Base-by-base conservation (phyloP, 2,888 invertebrate species). In the Agrotis clavis region DNA sequence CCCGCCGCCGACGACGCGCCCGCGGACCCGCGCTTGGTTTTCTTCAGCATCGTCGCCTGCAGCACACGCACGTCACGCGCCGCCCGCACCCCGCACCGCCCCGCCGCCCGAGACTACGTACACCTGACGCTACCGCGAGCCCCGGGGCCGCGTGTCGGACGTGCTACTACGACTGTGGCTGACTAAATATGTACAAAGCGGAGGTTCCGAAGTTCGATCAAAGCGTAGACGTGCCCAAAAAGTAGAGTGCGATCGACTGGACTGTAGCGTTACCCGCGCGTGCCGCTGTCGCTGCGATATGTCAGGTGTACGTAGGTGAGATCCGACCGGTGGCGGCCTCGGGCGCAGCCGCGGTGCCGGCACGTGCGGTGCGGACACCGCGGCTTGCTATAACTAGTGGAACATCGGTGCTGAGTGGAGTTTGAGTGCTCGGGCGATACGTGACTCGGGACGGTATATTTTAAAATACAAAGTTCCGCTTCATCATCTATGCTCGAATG, bases 1-100 rank as follows among this genome's bases (percentile, higher is more conserved):
- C 91, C 91, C 96, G 97, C 97, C 96, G 97, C 97, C 96, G 97
- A 78, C 83, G 86, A 97, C 97, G 97, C 97, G 91, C 96, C 98
- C 98, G 96, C 98, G 91, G 99, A 98, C 97, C 99, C 99, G 97
- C 99, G 99, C 98, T 99, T 99, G 97, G 98, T 98, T 98, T 99
- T 99, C 98, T 99, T 99, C 98, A 99, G 97, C 99, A 99, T 99
- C 97, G 99, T 99, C 95, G 99, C 99, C 99, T 99, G 97, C 93
- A 91, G 92, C 91, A 91, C 91, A 92, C 92, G 91, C 89, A 90
- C 87, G 78, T 84, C 83, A 81, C 85, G 81, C 87, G 84, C 86
- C 77, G 86, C 86, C 82, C 82, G 79, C 85, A 79, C 77, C 86
- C 81, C 80, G 65, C 85, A 79, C 70, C 85, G 67, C 77, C 69